Evolutionary conservation across 2,113 vertebrate species (phyloP).

Genomic region (Aldabrachelys gigantea): DNA sequence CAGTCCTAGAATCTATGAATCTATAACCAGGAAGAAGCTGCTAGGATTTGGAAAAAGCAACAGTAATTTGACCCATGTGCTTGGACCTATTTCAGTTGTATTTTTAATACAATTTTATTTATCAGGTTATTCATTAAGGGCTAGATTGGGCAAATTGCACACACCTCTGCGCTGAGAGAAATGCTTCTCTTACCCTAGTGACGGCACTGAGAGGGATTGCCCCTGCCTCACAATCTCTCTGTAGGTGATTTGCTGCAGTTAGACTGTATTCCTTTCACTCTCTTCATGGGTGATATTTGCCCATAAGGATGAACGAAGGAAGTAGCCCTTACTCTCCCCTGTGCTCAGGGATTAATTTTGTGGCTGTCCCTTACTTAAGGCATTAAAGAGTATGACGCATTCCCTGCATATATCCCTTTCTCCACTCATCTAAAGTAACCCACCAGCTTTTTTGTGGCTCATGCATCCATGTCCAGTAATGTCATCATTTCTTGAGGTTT

Average conservation of each 20-base stretch:
- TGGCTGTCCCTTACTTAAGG: background rate
- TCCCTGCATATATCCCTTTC: background rate
- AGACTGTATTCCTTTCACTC: background rate
- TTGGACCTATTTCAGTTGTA: background rate
- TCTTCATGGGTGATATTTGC: background rate
- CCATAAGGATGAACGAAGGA: background rate
- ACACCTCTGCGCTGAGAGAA: background rate
- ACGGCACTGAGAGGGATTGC: background rate
- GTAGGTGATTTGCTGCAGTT: background rate
- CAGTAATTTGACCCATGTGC: background rate
- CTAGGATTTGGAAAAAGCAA: background rate
- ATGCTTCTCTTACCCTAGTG: background rate
- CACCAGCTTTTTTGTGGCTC: background rate
- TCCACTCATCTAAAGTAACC: background rate
- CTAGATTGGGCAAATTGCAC: background rate
- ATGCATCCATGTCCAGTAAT: rapidly evolving
- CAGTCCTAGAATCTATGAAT: too few species aligned
- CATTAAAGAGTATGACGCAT: background rate
- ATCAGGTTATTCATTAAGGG: background rate
- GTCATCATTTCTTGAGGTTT: too few species aligned
- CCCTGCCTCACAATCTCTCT: background rate
- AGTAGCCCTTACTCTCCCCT: background rate
- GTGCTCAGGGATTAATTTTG: background rate
- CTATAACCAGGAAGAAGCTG: background rate
- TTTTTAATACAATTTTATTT: background rate